These are phyloP conservation scores for Hippocampus abdominalis DNA, from an alignment of 2,113 vertebrate species.

Conservation along the genomic window DNA sequence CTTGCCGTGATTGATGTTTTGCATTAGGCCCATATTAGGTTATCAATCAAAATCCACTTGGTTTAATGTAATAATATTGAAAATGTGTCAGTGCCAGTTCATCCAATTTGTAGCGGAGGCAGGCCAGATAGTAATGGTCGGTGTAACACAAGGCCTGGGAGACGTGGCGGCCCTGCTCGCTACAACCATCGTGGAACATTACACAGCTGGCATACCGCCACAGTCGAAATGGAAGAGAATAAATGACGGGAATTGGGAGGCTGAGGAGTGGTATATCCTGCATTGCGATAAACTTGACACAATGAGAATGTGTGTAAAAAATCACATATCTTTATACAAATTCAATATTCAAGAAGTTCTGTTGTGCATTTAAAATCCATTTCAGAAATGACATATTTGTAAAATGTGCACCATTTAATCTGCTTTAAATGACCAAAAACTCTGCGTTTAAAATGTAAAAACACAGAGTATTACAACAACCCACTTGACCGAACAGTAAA, in stretches of 20 bases:
- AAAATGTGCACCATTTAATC: neutral
- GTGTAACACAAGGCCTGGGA: conserved; percentile 80
- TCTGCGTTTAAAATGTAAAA: too few relatives aligned
- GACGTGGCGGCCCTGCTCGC: conserved; percentile 61
- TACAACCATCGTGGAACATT: conserved; percentile 56
- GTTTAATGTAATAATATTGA: conserved; percentile 99
- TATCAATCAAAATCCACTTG: conserved; percentile 99
- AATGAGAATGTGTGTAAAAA: neutral
- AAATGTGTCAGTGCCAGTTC: conserved; percentile 97
- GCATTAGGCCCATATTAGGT: conserved; percentile 99
- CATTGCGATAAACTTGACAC: neutral
- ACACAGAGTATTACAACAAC: too few relatives aligned
- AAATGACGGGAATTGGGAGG: conserved; percentile 55
- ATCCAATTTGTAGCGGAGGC: conserved; percentile 98
- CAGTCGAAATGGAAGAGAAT: conserved; percentile 23
- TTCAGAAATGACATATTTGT: neutral
- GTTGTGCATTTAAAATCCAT: neutral
- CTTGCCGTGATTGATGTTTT: conserved; percentile 99
- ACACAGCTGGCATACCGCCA: conserved; percentile 20
- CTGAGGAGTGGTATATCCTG: conserved; percentile 33
- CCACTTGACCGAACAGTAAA: too few relatives aligned
- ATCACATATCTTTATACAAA: neutral
- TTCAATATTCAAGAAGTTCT: neutral
- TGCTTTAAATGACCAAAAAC: neutral
- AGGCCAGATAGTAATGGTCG: conserved; percentile 83